Conservation (phyloP, 2,888 invertebrate species). For the Marasmarcha lunaedactyla region DNA sequence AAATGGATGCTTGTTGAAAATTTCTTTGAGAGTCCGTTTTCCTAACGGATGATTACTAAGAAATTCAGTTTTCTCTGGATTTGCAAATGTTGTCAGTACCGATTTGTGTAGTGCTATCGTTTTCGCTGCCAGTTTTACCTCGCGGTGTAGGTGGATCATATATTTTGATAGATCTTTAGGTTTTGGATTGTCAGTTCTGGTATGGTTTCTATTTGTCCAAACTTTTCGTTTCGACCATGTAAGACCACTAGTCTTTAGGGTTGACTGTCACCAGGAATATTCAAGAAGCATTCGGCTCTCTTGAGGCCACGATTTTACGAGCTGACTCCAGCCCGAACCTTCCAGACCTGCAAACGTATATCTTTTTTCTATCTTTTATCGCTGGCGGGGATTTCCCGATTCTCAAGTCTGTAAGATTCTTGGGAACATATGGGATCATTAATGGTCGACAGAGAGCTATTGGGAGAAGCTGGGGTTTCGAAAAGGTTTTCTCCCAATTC, state of each 20-base stretch:
- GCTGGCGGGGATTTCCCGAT: conserved; percentile 3
- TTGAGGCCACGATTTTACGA: conserved; percentile 3
- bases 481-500: not conserved
- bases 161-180: conserved; percentile 8
- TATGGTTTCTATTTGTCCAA: conserved; percentile 3
- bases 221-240: conserved; percentile 6
- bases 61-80: conserved; percentile 9
- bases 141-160: conserved; percentile 6
- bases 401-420: too few species aligned
- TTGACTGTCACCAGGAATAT: conserved; percentile 9
- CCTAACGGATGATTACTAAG: conserved; percentile 11
- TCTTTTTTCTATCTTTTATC: not conserved
- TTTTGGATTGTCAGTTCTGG: conserved; percentile 1
- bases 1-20: conserved; percentile 11
- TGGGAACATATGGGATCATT: too few species aligned
- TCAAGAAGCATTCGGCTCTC: conserved; percentile 1
- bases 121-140: conserved; percentile 12
- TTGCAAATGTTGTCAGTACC: conserved; percentile 16
- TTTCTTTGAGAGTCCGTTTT: conserved; percentile 15
- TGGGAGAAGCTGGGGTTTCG: conserved; percentile 1
- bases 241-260: conserved; percentile 8
- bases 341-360: conserved; percentile 9
- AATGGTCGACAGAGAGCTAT: too few species aligned
- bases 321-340: conserved; percentile 7
- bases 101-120: conserved; percentile 20